Percentiles rank a stretch among this genome's conserved stretches.
phyloP scores from a whole-genome alignment of 2,888 invertebrate species.

The Coenonympha arcania region DNA sequence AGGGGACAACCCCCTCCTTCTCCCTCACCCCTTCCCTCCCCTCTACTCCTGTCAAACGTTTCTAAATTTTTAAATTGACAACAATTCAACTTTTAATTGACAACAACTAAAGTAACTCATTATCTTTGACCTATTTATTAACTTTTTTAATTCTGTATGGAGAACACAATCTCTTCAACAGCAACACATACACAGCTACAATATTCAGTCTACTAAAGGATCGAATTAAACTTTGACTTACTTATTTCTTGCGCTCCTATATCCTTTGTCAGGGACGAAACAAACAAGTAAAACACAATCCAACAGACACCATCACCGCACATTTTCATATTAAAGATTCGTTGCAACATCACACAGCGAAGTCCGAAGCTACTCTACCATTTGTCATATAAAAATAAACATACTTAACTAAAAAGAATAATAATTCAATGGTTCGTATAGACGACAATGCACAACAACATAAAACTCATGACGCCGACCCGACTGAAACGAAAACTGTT shows the following conservation, averaged over 20 bases:
- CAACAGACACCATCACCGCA: conserved; percentile 51
- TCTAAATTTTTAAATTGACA: too few relatives aligned
- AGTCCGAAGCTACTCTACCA: conserved; percentile 18
- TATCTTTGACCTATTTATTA: too few relatives aligned
- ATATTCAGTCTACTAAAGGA: background rate
- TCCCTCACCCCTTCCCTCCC: too few relatives aligned
- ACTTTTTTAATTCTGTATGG: too few relatives aligned
- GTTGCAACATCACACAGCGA: conserved; percentile 20
- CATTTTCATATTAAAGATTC: conserved; percentile 46
- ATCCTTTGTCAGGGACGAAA: conserved; percentile 60
- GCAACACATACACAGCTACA: background rate
- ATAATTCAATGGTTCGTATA: conserved; percentile 22
- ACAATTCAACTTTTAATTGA: too few relatives aligned
- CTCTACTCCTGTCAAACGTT: too few relatives aligned
- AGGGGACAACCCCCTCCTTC: too few relatives aligned
- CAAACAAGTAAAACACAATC: conserved; percentile 52
- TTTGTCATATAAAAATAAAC: conserved; percentile 14
- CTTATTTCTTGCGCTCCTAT: conserved; percentile 51
- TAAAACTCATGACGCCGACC: conserved; percentile 33
- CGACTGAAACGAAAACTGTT: background rate
- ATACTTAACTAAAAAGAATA: conserved; percentile 21
- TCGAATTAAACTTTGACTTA: conserved; percentile 40
- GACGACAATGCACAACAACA: conserved; percentile 42
- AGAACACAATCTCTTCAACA: background rate
- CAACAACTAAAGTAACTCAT: too few relatives aligned